Base-by-base conservation (phyloP, 2,888 invertebrate species). In the Synanthedon vespiformis region DNA sequence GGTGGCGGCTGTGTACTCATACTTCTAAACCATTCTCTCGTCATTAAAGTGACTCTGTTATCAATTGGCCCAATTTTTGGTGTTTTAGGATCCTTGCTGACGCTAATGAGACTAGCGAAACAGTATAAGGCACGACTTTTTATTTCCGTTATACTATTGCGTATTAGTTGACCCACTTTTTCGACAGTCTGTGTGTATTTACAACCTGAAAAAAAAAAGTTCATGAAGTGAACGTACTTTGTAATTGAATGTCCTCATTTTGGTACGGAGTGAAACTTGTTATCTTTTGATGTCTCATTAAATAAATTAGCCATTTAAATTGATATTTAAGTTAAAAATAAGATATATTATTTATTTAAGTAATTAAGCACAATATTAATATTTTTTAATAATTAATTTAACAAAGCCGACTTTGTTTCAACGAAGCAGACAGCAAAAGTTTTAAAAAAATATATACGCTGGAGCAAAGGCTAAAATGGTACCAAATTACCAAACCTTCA, bases 91-190 rank as follows among this genome's bases (percentile, higher is more conserved):
- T 80, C 78, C 50, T 73, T 78, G 4, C 86, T 79, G 48, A 88
- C 70, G 2, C 82, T 71, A 52, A 92, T 89, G 1, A 95, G 80
- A 59, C 89, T 89, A 60, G 90, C 88, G 53, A 92, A 77, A 55
- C 90, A 90, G 56, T 90, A 86, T 27, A 96, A 77, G n/a, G 91
- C 90, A 11, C 92, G 88, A 27, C 92, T 80, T 79, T 93, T 92
- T 10, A 92, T 74, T 40, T 93, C 92, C 14, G 91, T 89, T 1
- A 92, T 86, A 52, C 92, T 88, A 56, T 88, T 90, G 55, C 78
- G 81, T 13, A 95, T 84, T 10, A 91, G 80, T 22, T 82, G 74
- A 0, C 89, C 87, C 10, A 95, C 88, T 57, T 84, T 89, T 56
- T 88, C 88, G 53, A 95, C 71, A 1, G 90, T 88, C 56, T 83